Conservation (phyloP, 2,888 invertebrate genomes). For the Napeogenes sylphis region DNA sequence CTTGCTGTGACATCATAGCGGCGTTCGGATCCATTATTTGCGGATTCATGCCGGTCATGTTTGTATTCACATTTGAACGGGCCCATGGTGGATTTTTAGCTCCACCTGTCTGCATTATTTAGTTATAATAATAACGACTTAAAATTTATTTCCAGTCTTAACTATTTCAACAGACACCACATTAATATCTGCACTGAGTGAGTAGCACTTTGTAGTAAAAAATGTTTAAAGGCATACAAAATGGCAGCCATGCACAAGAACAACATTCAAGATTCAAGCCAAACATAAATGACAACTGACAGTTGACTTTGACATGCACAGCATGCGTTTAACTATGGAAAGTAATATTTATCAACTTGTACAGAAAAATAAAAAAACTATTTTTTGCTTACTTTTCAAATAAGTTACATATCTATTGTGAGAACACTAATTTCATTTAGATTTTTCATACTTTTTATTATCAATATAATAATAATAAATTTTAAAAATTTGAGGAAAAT, state of each 20-base stretch:
- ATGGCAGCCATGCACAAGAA: slow-evolving; percentile 11
- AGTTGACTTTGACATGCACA: background rate
- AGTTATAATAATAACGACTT: slow-evolving; percentile 11
- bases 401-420: too few species aligned
- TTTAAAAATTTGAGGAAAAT: too few species aligned
- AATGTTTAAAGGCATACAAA: slow-evolving; percentile 7
- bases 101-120: slow-evolving; percentile 74
- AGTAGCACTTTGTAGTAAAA: background rate
- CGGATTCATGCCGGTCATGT: slow-evolving; percentile 81
- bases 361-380: too few species aligned
- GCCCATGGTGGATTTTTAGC: slow-evolving; percentile 92
- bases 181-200: background rate
- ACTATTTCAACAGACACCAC: slow-evolving; percentile 10
- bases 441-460: too few species aligned
- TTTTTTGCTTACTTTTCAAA: too few species aligned
- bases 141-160: slow-evolving; percentile 6
- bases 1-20: slow-evolving; percentile 81
- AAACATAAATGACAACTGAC: slow-evolving; percentile 4
- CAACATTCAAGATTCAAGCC: slow-evolving; percentile 2
- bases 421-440: too few species aligned
- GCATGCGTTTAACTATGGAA: too few species aligned
- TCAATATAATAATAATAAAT: too few species aligned
- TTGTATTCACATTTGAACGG: slow-evolving; percentile 75
- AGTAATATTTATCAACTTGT: too few species aligned
- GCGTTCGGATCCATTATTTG: slow-evolving; percentile 81